Conservation (phyloP, 2,888 invertebrate species). For the Ochropleura leucogaster region DNA sequence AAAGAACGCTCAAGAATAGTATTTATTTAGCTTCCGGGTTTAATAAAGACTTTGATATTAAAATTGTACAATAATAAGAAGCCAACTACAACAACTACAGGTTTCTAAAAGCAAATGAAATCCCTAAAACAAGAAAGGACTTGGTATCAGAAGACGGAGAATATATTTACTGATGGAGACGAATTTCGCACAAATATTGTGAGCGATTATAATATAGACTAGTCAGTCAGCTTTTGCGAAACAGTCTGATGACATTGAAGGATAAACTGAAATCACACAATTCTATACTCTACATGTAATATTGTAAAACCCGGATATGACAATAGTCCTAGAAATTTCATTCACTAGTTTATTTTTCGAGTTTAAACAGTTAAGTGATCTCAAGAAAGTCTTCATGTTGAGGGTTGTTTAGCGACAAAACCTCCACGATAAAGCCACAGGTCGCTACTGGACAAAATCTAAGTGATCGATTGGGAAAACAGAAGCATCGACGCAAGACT, state of each 20-base stretch:
- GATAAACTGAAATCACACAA: not conserved
- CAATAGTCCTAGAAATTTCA: not conserved
- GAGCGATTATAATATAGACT: not conserved
- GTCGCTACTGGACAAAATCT: not conserved
- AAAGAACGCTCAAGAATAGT: not conserved
- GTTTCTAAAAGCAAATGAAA: conserved; percentile 8
- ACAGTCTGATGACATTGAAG: not conserved
- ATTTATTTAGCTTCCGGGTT: not conserved
- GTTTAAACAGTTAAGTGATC: not conserved
- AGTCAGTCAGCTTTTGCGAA: not conserved
- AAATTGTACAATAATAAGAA: conserved; percentile 37
- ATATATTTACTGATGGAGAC: not conserved
- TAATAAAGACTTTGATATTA: not conserved
- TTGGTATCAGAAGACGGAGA: not conserved
- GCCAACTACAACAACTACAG: conserved; percentile 17
- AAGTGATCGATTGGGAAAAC: not conserved
- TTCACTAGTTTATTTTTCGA: conserved; percentile 8
- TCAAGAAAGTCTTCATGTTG: not conserved
- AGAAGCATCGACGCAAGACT: not conserved
- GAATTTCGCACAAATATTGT: conserved; percentile 6
- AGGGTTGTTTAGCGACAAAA: no score
- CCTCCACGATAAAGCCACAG: no score
- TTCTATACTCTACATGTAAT: not conserved
- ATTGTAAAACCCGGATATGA: conserved; percentile 15
- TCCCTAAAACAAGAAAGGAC: conserved; percentile 4